phyloP scores from a whole-genome alignment of 2,888 invertebrate species.

The Apantesis nais region DNA sequence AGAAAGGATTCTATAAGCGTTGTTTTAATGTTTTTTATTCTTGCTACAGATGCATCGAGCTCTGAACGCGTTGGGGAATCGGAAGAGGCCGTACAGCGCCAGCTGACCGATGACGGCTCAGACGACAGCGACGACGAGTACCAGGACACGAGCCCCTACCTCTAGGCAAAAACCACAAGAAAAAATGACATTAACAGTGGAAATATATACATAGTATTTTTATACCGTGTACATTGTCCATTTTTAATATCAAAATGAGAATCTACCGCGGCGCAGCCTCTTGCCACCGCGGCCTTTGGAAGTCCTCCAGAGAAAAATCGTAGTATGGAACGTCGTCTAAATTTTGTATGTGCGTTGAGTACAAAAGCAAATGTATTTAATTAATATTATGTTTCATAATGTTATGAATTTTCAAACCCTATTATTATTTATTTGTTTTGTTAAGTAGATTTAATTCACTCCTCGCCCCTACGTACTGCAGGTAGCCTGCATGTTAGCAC shows the following conservation, averaged over 20 bases:
- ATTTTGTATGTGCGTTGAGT: slow-evolving; percentile 68
- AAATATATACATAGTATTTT: slow-evolving; percentile 52
- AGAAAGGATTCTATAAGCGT: not conserved
- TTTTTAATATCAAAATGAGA: slow-evolving; percentile 42
- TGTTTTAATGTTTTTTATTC: not conserved
- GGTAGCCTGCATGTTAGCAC: slow-evolving; percentile 70
- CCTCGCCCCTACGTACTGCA: slow-evolving; percentile 64
- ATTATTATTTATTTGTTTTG: slow-evolving; percentile 74
- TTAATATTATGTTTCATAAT: slow-evolving; percentile 47
- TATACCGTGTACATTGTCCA: slow-evolving; percentile 54
- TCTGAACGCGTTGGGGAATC: slow-evolving; percentile 68
- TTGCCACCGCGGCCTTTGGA: slow-evolving; percentile 33
- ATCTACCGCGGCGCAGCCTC: slow-evolving; percentile 38
- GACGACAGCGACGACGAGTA: slow-evolving; percentile 78
- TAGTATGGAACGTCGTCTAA: slow-evolving; percentile 62
- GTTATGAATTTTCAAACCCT: slow-evolving; percentile 38
- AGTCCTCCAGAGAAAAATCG: slow-evolving; percentile 62
- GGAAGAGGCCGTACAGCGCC: slow-evolving; percentile 76
- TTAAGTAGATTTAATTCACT: slow-evolving; percentile 68
- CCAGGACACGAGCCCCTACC: slow-evolving; percentile 80
- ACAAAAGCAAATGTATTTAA: slow-evolving; percentile 81
- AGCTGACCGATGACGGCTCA: slow-evolving; percentile 82
- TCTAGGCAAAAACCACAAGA: slow-evolving; percentile 52
- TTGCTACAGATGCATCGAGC: slow-evolving; percentile 77
- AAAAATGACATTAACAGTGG: slow-evolving; percentile 27